These are phyloP conservation scores for Neomorphus geoffroyi DNA, from an alignment of 2,797 vertebrate genomes.

Conservation along the genomic window DNA sequence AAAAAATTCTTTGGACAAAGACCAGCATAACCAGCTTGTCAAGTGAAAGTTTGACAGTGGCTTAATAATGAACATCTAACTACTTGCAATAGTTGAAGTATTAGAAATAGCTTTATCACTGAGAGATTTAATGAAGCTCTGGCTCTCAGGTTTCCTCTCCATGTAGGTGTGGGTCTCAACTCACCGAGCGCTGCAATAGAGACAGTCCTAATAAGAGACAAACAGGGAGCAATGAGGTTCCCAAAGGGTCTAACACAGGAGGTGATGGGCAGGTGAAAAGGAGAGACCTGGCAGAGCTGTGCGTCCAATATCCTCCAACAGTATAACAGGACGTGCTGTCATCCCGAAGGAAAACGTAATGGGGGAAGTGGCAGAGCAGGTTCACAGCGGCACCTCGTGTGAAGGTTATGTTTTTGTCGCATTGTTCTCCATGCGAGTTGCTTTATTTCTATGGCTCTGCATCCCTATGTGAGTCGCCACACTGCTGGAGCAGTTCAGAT, in stretches of 20 bases:
- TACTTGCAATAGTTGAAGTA: background rate
- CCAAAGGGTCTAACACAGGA: background rate
- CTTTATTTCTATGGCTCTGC: background rate
- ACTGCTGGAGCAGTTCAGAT: background rate
- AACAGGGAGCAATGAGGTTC: background rate
- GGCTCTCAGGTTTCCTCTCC: background rate
- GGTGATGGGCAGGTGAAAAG: rapidly evolving
- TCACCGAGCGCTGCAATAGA: background rate
- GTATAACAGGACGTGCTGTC: background rate
- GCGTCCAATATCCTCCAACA: rapidly evolving
- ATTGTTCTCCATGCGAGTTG: background rate
- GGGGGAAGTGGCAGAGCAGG: background rate
- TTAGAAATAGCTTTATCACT: background rate
- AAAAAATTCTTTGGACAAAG: background rate
- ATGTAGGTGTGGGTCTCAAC: background rate
- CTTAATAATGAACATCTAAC: background rate
- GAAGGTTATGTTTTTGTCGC: background rate
- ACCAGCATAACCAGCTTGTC: background rate
- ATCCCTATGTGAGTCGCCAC: background rate
- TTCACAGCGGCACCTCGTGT: background rate
- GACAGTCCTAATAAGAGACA: background rate
- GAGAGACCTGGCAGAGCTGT: background rate
- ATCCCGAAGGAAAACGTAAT: background rate
- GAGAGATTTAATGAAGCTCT: background rate
- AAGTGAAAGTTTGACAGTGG: background rate